A percentile compares a stretch with the other conserved stretches of the same genome.
Conservation (phyloP, 2,113 vertebrate genomes). For the Ptyas mucosa region DNA sequence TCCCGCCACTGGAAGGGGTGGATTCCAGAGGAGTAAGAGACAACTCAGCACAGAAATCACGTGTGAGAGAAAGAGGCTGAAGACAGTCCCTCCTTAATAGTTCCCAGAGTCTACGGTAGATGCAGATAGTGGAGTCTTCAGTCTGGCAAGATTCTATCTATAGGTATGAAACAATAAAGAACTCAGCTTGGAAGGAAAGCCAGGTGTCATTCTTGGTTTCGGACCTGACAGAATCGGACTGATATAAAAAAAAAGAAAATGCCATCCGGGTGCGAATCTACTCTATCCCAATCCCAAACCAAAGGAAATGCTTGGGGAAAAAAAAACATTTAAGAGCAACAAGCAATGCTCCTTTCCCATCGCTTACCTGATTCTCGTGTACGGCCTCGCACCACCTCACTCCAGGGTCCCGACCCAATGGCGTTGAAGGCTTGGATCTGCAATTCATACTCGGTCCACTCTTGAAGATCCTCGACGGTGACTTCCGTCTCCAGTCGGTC, state of each 20-base stretch:
- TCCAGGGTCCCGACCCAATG: conserved; percentile 90
- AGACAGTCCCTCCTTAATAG: neutral
- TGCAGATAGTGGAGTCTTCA: neutral
- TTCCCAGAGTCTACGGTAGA: neutral
- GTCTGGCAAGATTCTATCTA: neutral
- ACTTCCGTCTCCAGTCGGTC: conserved; percentile 76
- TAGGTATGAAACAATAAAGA: neutral
- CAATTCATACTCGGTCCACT: conserved; percentile 87
- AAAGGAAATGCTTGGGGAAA: neutral
- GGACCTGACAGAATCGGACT: neutral
- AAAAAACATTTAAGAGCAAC: neutral
- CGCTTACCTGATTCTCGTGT: conserved; percentile 85
- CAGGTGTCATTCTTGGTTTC: neutral
- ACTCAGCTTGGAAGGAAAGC: neutral
- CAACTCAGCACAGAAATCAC: neutral
- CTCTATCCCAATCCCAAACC: neutral
- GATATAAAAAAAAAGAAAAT: neutral
- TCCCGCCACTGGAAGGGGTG: neutral
- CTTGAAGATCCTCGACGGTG: conserved; percentile 81
- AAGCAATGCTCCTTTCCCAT: fast-evolving
- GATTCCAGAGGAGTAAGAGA: neutral
- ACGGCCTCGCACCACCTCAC: conserved; percentile 71
- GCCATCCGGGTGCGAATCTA: no score
- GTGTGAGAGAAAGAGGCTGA: neutral
- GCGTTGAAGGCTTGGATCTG: conserved; percentile 93